These are phyloP conservation scores for Benthosema pterotum DNA, from an alignment of 2,797 vertebrate species.

Conservation along the genomic window DNA sequence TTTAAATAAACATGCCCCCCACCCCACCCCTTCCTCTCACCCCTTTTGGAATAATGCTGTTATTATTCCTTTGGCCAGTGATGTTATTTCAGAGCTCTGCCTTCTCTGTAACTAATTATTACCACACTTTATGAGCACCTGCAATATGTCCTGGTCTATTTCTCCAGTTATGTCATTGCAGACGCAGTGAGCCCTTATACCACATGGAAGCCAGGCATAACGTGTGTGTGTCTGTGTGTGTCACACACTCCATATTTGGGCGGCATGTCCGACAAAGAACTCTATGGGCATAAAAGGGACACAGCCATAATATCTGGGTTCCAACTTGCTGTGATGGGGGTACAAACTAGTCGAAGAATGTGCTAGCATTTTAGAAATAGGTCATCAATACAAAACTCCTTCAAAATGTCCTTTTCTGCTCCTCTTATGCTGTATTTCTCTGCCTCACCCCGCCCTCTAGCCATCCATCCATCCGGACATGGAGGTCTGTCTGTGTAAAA, in stretches of 20 bases:
- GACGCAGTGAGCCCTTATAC: no score
- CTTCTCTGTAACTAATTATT: conserved; percentile 51
- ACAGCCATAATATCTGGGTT: no score
- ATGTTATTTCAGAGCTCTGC: conserved; percentile 25
- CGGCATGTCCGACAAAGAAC: no score
- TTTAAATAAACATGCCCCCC: conserved; percentile 70
- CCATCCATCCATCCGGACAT: conserved; percentile 5
- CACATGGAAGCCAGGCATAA: no score
- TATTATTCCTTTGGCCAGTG: conserved; percentile 26
- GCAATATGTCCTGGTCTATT: not conserved
- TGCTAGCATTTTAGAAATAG: conserved; percentile 41
- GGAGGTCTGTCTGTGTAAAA: conserved; percentile 1
- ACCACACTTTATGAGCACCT: conserved; percentile 33
- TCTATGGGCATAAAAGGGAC: no score
- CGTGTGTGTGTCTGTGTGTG: no score
- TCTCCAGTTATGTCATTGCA: no score
- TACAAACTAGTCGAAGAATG: no score
- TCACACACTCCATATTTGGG: no score
- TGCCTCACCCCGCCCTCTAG: conserved; percentile 6
- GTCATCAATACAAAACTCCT: no score
- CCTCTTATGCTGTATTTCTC: not conserved
- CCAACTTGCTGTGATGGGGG: no score
- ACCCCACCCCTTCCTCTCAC: conserved; percentile 28
- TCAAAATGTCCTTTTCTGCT: not conserved
- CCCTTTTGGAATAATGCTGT: conserved; percentile 32